Conservation (phyloP, 2,888 invertebrate species). For the Leptarthrus brevirostris region DNA sequence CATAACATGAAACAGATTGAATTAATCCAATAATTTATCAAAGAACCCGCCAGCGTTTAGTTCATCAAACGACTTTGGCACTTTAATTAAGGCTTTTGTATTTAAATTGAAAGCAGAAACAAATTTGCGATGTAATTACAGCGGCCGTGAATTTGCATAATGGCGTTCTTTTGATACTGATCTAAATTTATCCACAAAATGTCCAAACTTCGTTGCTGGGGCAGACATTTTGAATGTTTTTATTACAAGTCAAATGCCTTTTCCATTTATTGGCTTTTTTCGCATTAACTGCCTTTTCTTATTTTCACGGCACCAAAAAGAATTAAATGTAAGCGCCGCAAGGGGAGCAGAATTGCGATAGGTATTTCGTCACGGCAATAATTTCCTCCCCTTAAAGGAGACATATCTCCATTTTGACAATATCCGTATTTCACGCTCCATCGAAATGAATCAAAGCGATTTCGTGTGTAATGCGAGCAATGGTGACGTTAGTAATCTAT, state of each 20-base stretch:
- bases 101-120: neutral
- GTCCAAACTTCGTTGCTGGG: neutral
- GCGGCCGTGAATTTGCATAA: neutral
- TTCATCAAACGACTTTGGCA: neutral
- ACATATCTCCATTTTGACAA: neutral
- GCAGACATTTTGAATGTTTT: neutral
- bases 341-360: neutral
- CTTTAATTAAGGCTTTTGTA: neutral
- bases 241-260: neutral
- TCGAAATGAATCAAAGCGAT: neutral
- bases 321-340: neutral
- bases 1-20: neutral
- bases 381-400: neutral
- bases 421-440: neutral
- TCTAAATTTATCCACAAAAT: neutral
- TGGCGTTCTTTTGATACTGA: neutral
- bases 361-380: neutral
- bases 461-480: neutral
- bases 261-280: neutral
- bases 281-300: neutral
- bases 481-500: neutral
- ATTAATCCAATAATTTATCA: slow-evolving; percentile 7
- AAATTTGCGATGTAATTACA: slow-evolving; percentile 1
- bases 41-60: neutral
- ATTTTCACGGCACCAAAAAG: neutral